These are phyloP conservation scores for Aromia moschata DNA, from an alignment of 2,888 invertebrate genomes.

Conservation along the genomic window DNA sequence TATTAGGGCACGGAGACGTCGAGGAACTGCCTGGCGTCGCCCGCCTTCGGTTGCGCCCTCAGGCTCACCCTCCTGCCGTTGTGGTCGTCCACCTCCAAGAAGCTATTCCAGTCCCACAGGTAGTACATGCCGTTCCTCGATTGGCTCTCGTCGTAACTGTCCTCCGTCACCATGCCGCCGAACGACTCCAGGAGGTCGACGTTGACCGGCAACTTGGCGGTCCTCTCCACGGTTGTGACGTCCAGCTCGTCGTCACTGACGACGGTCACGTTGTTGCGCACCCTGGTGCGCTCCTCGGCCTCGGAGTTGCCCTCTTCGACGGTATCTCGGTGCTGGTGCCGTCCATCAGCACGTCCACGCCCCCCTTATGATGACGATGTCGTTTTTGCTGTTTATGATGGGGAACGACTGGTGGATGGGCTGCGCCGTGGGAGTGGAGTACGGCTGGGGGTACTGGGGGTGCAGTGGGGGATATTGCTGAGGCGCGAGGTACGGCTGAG, in stretches of 20 bases:
- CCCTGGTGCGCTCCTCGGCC: not conserved
- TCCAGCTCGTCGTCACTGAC: not conserved
- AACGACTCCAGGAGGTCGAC: constrained; percentile 18
- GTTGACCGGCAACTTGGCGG: not conserved
- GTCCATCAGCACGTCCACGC: not conserved
- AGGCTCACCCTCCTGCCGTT: constrained; percentile 76
- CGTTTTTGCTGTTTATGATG: too few relatives aligned
- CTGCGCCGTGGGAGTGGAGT: too few relatives aligned
- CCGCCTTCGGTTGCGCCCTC: constrained; percentile 79
- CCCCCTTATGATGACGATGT: not conserved
- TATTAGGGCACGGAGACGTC: constrained; percentile 75
- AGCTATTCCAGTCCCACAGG: constrained; percentile 84
- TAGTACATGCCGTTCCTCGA: constrained; percentile 76
- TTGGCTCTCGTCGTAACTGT: constrained; percentile 64
- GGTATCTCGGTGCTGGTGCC: not conserved
- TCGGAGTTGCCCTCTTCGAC: too few relatives aligned
- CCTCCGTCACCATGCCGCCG: constrained; percentile 11
- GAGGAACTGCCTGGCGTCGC: constrained; percentile 79
- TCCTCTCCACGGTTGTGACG: not conserved
- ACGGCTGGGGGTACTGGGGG: too few relatives aligned
- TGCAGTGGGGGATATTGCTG: too few relatives aligned
- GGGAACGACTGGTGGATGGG: too few relatives aligned
- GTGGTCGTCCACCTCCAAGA: constrained; percentile 80
- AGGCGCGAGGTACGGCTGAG: too few relatives aligned
- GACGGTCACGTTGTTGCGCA: not conserved